Percentiles rank a stretch among this genome's conserved stretches.
phyloP scores from a whole-genome alignment of 2,113 vertebrate species.

The Scytalopus superciliaris region DNA sequence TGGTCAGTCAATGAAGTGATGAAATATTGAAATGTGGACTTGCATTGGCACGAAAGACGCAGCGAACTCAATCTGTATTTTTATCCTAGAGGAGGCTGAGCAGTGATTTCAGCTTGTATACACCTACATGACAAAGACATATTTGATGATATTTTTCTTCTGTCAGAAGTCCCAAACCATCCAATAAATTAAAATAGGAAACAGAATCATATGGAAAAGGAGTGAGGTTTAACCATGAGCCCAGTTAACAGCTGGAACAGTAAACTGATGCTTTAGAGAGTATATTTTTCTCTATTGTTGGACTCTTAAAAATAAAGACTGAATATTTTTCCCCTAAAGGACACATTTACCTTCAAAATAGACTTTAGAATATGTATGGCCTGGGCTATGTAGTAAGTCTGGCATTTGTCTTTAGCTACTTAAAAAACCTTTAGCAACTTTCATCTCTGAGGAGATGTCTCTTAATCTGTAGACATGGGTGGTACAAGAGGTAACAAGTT shows the following conservation, averaged over 20 bases:
- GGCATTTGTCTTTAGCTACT: background rate
- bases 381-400: background rate
- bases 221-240: background rate
- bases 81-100: background rate
- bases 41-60: background rate
- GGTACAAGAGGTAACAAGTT: background rate
- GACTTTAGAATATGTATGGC: background rate
- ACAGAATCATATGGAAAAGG: background rate
- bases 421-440: background rate
- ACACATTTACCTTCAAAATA: background rate
- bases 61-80: background rate
- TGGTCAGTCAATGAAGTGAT: conserved; percentile 26
- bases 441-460: background rate
- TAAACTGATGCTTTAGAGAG: background rate
- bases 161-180: background rate
- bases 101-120: background rate
- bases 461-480: background rate
- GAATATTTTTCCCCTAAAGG: background rate
- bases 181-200: background rate
- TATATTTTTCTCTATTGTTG: background rate
- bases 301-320: background rate
- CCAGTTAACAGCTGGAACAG: background rate
- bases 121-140: background rate
- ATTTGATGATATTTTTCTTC: background rate
- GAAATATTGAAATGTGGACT: background rate